Evolutionary conservation across 2,113 vertebrate genomes (phyloP).

Genomic region (Ophthalmolycus amberensis): DNA sequence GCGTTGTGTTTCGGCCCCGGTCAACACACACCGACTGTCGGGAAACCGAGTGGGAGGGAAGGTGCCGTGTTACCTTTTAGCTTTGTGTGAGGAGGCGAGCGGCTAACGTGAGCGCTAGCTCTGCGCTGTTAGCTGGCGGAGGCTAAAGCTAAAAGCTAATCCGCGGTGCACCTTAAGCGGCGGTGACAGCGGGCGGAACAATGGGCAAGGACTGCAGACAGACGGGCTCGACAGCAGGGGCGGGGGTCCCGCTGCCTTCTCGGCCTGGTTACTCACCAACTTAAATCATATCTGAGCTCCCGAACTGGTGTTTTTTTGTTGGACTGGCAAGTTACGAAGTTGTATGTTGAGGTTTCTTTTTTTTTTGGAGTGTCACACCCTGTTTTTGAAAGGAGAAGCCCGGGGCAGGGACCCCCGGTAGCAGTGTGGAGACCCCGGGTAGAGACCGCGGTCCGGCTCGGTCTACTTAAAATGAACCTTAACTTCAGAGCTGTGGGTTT

Average conservation of each 20-base stretch:
- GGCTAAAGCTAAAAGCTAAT: constrained; percentile 72
- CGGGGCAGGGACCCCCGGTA: constrained; percentile 29
- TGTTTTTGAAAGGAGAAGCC: constrained; percentile 43
- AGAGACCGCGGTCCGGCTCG: background rate
- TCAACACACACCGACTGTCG: constrained; percentile 22
- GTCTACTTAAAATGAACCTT: background rate
- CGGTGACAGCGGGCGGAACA: constrained; percentile 79
- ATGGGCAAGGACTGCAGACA: constrained; percentile 43
- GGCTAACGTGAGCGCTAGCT: constrained; percentile 56
- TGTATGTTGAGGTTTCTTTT: constrained; percentile 2
- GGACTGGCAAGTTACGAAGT: constrained; percentile 38
- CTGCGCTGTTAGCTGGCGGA: constrained; percentile 34
- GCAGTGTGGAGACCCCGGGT: constrained; percentile 10
- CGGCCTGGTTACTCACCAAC: background rate
- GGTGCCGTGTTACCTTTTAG: constrained; percentile 70
- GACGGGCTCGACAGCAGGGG: background rate
- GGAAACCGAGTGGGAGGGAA: constrained; percentile 36
- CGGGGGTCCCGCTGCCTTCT: background rate
- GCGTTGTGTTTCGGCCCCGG: background rate
- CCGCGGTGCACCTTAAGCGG: constrained; percentile 65
- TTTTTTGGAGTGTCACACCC: constrained; percentile 73
- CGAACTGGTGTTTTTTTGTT: background rate
- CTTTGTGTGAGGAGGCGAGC: constrained; percentile 55
- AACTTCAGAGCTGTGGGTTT: background rate
- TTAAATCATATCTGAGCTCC: background rate